phyloP scores from a whole-genome alignment of 2,113 vertebrate species.

The Notarius lentiginosus region DNA sequence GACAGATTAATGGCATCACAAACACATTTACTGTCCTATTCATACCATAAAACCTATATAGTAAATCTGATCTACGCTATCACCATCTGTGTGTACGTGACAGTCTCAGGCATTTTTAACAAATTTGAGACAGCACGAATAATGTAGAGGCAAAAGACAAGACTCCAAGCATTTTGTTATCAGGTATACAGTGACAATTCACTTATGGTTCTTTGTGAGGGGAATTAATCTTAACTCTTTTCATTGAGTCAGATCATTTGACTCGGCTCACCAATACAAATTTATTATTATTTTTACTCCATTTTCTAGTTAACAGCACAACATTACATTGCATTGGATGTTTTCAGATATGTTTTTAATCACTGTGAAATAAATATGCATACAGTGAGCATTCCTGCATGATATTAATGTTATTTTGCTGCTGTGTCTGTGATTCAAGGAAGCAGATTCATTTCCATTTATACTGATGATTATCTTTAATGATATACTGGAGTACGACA shows the following conservation, averaged over 20 bases:
- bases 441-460: background rate
- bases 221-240: background rate
- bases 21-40: constrained; percentile 1
- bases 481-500: background rate
- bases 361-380: background rate
- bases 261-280: background rate
- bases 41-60: background rate
- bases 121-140: background rate
- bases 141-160: background rate
- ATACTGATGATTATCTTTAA: background rate
- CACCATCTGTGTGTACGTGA: background rate
- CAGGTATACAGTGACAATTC: too few relatives aligned
- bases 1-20: background rate
- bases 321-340: background rate
- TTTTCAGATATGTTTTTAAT: background rate
- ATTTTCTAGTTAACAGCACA: background rate
- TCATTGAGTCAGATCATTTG: background rate
- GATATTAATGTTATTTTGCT: background rate
- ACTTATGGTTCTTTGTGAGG: too few relatives aligned
- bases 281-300: background rate
- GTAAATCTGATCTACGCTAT: background rate
- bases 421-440: background rate
- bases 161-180: too few relatives aligned
- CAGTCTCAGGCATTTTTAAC: background rate
- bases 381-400: background rate